phyloP scores from a whole-genome alignment of 35 echinoderm and acorn worm genomes.

The Ophiothrix spiculata region DNA sequence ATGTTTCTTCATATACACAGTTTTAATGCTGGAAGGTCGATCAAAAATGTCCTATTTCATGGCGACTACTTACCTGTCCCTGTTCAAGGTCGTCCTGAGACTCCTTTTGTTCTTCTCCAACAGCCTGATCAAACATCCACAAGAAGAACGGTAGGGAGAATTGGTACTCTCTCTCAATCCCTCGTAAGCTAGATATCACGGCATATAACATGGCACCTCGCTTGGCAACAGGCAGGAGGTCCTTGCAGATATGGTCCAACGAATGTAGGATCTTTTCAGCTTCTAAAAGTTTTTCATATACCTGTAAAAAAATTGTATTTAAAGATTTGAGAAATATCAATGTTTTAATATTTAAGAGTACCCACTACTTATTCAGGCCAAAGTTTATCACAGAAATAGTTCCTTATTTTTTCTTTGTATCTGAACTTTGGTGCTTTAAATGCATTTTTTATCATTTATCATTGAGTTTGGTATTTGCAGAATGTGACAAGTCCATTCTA shows the following conservation, averaged over 20 bases:
- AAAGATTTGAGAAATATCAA: neutral
- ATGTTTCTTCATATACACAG: neutral
- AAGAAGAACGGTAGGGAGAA: conserved; percentile 83
- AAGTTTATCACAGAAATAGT: too few relatives aligned
- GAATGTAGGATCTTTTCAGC: conserved; percentile 51
- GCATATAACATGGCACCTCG: conserved; percentile 86
- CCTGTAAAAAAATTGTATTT: conserved; percentile 4
- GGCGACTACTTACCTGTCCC: conserved; percentile 11
- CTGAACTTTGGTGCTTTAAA: too few relatives aligned
- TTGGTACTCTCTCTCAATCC: conserved; percentile 80
- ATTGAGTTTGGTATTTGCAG: too few relatives aligned
- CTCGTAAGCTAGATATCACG: conserved; percentile 66
- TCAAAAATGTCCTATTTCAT: neutral
- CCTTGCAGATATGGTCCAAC: conserved; percentile 67
- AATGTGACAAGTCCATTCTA: too few relatives aligned
- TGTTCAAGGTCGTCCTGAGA: neutral
- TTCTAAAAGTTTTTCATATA: conserved; percentile 66
- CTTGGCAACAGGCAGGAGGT: conserved; percentile 79
- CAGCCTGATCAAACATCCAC: conserved; percentile 85
- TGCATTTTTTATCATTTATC: too few relatives aligned
- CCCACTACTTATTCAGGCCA: too few relatives aligned
- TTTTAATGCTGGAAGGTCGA: neutral
- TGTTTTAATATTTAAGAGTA: too few relatives aligned
- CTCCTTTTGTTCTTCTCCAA: conserved; percentile 71
- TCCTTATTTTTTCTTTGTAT: too few relatives aligned